Base-by-base conservation (phyloP, 35 echinoderm and acorn worm species). In the Stichopus chloronotus region DNA sequence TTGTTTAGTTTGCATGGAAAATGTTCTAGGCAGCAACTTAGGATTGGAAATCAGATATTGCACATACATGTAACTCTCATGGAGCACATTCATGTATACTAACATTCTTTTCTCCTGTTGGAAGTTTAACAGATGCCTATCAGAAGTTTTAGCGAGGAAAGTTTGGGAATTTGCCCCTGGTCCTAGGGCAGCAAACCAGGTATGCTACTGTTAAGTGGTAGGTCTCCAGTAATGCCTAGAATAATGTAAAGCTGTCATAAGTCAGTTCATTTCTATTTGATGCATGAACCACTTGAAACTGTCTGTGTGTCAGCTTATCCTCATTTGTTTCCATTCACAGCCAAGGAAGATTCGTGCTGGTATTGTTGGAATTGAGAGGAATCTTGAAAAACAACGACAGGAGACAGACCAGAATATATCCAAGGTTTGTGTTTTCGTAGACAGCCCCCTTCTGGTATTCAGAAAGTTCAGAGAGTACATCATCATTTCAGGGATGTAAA, bases 291-390 rank as follows among this genome's bases (percentile, higher is more conserved):
- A 43, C 1, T 43, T 43, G 30, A 43, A 43, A 43, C 30, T 43
- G 30, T 43, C 30, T 43, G 30, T 43, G 30, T 43, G 30, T 43
- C 3, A 43, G 30, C 30, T n/a, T n/a, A n/a, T n/a, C n/a, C n/a
- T 43, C 30, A n/a, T n/a, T 0, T 74, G 20, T 6, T 24, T 61
- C 30, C 30, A 61, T 23, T 20, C 20, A 57, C 95, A 98, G 95
- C 95, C 97, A 17, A 92, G 78, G 54, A 84, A 94, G 19, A 96
- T 98, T 56, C 97, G 85, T 80, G 92, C 95, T 56, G 97, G 97
- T 8, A 98, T 98, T 52, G 97, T 98, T 9, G 97, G 97, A 16
- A 98, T 98, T 84, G 97, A 98, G 87, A 90, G 95, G 54, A 94
- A 96, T 53, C 78, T 98, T 21, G 97, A 98, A 87, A 92, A 94